Base-by-base conservation (phyloP, 1,140 invertebrate species). In the Chlorops oryzae region DNA sequence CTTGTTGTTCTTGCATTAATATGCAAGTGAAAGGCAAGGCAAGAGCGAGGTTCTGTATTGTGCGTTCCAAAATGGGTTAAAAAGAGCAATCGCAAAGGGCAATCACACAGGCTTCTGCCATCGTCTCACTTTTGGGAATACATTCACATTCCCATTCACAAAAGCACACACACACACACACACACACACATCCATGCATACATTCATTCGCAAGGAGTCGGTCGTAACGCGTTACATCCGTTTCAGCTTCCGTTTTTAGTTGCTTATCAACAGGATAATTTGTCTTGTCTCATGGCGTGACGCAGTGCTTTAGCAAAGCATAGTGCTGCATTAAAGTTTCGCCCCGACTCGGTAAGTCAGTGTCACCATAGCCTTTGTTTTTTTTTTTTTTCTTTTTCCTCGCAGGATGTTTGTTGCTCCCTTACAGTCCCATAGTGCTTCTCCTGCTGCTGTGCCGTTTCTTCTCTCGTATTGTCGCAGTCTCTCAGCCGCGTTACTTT, bases 261-360 rank as follows among this genome's bases (percentile, higher is more conserved):
- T 59, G 56, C 62, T 63, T 63, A 63, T 63, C 62, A 63, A 64
- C 62, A 63, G 59, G 50, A 64, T 63, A 63, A 63, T 63, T 63
- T 63, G 62, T 63, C 62, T 64, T 63, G 62, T 59, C 61, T 59
- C 27, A 32, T 32, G 27, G 27, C 27, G 57, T 59, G 61, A 39
- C 56, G 54, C 56, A 59, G 38, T 54, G 41, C 22, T 15, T 27
- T 22, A 24, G n/a, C n/a, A n/a, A n/a, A n/a, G n/a, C n/a, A n/a
- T n/a, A n/a, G n/a, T n/a, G n/a, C n/a, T n/a, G n/a, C n/a, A n/a
- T n/a, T n/a, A n/a, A n/a, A n/a, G n/a, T n/a, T n/a, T n/a, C n/a
- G n/a, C n/a, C n/a, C n/a, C n/a, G n/a, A n/a, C n/a, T n/a, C n/a
- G n/a, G n/a, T n/a, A n/a, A n/a, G n/a, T n/a, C n/a, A n/a, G n/a